A percentile compares a stretch with the other conserved stretches of the same genome.
Evolutionary conservation across 2,888 invertebrate genomes (phyloP).

Genomic region (Sepioteuthis lessoniana): DNA sequence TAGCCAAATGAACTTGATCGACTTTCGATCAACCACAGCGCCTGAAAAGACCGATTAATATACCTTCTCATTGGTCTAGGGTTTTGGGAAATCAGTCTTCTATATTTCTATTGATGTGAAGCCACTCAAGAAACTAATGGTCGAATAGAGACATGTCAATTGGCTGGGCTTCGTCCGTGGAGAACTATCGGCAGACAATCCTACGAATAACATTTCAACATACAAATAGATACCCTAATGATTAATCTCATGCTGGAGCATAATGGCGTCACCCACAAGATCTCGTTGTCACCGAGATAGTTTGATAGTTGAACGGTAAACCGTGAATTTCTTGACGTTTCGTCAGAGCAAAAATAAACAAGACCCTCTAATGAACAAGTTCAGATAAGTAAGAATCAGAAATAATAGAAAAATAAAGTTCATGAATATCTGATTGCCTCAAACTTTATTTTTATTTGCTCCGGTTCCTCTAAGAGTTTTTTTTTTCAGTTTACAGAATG

Average conservation of each 20-base stretch:
- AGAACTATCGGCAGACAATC: background rate
- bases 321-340: background rate
- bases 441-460: too few relatives aligned
- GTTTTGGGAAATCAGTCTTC: background rate
- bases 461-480: too few relatives aligned
- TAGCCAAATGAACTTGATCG: too few relatives aligned
- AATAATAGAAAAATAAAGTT: too few relatives aligned
- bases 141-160: background rate
- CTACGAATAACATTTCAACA: background rate
- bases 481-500: too few relatives aligned
- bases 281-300: background rate
- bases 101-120: background rate
- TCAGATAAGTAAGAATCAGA: too few relatives aligned
- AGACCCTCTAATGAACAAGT: too few relatives aligned
- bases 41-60: background rate
- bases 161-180: background rate
- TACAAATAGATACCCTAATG: background rate
- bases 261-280: background rate
- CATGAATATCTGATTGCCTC: too few relatives aligned
- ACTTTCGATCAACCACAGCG: background rate
- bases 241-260: background rate
- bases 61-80: background rate
- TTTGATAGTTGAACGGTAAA: background rate
- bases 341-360: too few relatives aligned
- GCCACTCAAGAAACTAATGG: background rate